Conservation (phyloP, 2,888 invertebrate species). For the Acholoe squamosa region DNA sequence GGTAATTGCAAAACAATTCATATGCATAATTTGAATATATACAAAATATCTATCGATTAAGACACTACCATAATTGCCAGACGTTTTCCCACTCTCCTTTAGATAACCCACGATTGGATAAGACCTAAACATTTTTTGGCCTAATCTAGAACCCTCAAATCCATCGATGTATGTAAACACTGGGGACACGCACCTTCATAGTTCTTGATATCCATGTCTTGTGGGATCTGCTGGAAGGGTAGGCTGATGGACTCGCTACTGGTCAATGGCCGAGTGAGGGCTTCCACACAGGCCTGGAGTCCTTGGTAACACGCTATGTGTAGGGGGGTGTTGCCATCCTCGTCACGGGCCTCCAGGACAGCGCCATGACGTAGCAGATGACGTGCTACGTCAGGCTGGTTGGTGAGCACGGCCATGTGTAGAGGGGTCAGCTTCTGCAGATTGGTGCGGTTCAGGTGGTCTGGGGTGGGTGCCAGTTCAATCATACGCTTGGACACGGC, state of each 20-base stretch:
- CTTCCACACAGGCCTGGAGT: slow-evolving; percentile 88
- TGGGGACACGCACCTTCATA: slow-evolving; percentile 65
- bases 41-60: no score
- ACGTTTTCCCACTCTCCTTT: no score
- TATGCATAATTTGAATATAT: no score
- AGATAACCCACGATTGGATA: no score
- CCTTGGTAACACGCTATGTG: slow-evolving; percentile 91
- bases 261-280: slow-evolving; percentile 86
- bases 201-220: slow-evolving; percentile 63
- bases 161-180: no score
- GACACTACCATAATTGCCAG: no score
- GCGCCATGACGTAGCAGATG: slow-evolving; percentile 92
- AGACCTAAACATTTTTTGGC: no score
- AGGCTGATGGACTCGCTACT: slow-evolving; percentile 63
- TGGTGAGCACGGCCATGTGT: slow-evolving; percentile 92
- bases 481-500: slow-evolving; percentile 90
- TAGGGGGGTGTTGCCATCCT: slow-evolving; percentile 92
- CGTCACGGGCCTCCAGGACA: slow-evolving; percentile 87
- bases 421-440: slow-evolving; percentile 90
- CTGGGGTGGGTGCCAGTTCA: slow-evolving; percentile 90
- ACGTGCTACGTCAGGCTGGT: slow-evolving; percentile 89
- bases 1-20: no score
- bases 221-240: slow-evolving; percentile 52
- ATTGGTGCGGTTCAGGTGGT: slow-evolving; percentile 91
- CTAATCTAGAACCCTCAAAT: no score